Evolutionary conservation across 2,113 vertebrate genomes (phyloP).

Genomic region (Rhizomys pruinosus): DNA sequence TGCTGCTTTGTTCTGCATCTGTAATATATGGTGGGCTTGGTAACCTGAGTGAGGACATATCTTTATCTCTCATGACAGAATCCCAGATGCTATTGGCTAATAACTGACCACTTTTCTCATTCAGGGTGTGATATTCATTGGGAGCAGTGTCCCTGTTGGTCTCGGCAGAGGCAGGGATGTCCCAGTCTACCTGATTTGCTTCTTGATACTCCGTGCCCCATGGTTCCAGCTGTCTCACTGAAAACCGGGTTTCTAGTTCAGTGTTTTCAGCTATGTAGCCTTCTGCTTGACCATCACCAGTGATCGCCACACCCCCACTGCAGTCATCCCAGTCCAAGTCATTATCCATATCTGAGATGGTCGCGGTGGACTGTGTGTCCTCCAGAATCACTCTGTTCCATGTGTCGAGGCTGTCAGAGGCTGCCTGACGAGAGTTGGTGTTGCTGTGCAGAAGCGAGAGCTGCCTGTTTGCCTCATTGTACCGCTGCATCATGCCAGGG

Average conservation of each 20-base stretch:
- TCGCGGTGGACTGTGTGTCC: conserved; percentile 68
- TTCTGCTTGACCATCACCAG: conserved; percentile 57
- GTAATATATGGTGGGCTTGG: not conserved
- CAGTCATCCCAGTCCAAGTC: conserved; percentile 76
- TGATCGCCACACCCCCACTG: conserved; percentile 58
- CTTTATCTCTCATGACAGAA: conserved; percentile 72
- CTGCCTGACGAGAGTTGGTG: conserved; percentile 47
- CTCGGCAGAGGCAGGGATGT: conserved; percentile 42
- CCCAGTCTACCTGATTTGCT: conserved; percentile 65
- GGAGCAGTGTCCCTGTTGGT: not conserved
- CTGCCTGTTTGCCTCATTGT: conserved; percentile 77
- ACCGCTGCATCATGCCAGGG: conserved; percentile 62
- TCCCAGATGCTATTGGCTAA: conserved; percentile 72
- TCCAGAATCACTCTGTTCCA: conserved; percentile 72
- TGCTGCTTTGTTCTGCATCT: conserved; percentile 64
- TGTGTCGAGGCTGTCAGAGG: conserved; percentile 53
- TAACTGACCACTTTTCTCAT: conserved; percentile 67
- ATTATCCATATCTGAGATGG: conserved; percentile 77
- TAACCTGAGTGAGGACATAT: conserved; percentile 53
- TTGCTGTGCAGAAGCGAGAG: conserved; percentile 72
- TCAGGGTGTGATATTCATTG: not conserved
- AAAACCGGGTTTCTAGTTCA: conserved; percentile 73
- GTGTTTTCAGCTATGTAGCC: not conserved
- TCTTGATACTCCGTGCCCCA: conserved; percentile 71
- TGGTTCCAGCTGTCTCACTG: conserved; percentile 69